A percentile compares a stretch with the other conserved stretches of the same genome.
phyloP scores from a whole-genome alignment of 2,797 vertebrate species.

The Sphenodon punctatus region DNA sequence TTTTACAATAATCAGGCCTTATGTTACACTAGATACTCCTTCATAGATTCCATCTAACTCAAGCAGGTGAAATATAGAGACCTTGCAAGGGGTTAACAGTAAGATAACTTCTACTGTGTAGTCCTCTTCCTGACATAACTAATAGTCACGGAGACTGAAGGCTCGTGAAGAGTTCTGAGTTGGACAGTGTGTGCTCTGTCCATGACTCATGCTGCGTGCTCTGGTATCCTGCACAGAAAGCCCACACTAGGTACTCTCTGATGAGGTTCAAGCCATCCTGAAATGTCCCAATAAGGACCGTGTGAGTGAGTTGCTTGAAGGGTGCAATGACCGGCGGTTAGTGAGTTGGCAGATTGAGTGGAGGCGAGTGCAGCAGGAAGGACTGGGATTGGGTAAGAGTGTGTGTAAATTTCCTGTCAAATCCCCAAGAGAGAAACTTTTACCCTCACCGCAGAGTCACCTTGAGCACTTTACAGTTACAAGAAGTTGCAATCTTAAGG shows the following conservation, averaged over 20 bases:
- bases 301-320: constrained; percentile 38
- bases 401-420: constrained; percentile 72
- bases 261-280: constrained; percentile 11
- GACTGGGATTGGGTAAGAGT: constrained; percentile 76
- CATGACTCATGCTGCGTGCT: constrained; percentile 7
- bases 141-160: background rate
- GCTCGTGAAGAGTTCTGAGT: background rate
- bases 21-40: background rate
- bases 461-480: constrained; percentile 43
- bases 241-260: background rate
- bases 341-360: constrained; percentile 72
- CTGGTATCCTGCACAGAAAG: too few species aligned
- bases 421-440: constrained; percentile 46
- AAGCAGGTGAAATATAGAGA: background rate
- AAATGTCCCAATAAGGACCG: constrained; percentile 51
- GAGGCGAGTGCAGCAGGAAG: constrained; percentile 69
- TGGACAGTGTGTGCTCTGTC: background rate
- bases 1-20: background rate
- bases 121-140: too few species aligned
- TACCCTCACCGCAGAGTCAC: constrained; percentile 59
- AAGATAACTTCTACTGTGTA: background rate
- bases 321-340: constrained; percentile 67
- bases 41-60: background rate
- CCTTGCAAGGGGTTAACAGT: background rate
- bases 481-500: constrained; percentile 5